phyloP scores from a whole-genome alignment of 2,113 vertebrate genomes.

The Hemibagrus wyckioides region DNA sequence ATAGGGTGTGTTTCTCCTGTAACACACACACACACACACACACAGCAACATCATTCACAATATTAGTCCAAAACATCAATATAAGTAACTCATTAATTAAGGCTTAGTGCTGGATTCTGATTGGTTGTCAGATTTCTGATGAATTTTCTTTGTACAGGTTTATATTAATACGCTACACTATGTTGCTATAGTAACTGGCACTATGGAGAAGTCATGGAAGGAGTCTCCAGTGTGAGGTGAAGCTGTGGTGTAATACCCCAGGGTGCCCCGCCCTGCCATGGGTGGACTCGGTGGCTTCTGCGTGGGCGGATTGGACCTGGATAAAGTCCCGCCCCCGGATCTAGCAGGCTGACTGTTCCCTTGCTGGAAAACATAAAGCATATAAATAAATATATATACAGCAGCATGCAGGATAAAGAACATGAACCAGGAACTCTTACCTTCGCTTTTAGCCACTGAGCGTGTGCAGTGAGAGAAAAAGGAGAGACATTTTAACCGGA shows the following conservation, averaged over 20 bases:
- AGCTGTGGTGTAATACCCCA: constrained; percentile 70
- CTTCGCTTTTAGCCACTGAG: constrained; percentile 99
- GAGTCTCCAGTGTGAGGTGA: background rate
- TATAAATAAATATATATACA: background rate
- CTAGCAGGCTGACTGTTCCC: constrained; percentile 92
- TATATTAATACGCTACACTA: background rate
- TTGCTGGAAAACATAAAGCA: constrained; percentile 75
- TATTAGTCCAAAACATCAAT: too few species aligned
- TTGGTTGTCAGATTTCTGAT: background rate
- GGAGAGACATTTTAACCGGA: constrained; percentile 51
- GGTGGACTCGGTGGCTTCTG: constrained; percentile 98
- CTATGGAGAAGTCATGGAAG: background rate
- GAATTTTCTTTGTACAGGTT: background rate
- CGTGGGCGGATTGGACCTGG: constrained; percentile 95
- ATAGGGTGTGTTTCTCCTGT: constrained; percentile 93
- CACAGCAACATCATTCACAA: background rate
- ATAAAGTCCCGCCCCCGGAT: constrained; percentile 80
- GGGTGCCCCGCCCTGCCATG: constrained; percentile 92
- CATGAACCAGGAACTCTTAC: constrained; percentile 76
- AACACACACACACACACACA: constrained; percentile 32
- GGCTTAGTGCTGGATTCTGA: background rate
- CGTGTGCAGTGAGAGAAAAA: constrained; percentile 61
- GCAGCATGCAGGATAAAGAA: too few species aligned
- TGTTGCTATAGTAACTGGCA: background rate
- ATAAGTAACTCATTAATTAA: background rate